Evolutionary conservation across 2,113 vertebrate genomes (phyloP).

Genomic region (Passer montanus): DNA sequence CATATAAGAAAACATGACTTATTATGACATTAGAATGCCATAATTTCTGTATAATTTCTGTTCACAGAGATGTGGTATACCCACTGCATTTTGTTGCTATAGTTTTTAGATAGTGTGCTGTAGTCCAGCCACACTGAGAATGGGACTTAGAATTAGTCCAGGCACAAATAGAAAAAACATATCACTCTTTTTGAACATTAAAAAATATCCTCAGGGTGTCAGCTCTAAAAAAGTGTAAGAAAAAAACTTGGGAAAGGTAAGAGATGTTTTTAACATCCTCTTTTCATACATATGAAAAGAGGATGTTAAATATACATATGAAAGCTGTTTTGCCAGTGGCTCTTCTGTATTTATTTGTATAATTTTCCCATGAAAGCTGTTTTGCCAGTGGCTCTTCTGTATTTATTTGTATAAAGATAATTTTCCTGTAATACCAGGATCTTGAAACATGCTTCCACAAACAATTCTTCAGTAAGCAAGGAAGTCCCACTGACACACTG

Average conservation of each 20-base stretch:
- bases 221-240: not conserved
- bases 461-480: not conserved
- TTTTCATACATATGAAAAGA: not conserved
- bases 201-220: not conserved
- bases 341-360: not conserved
- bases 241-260: not conserved
- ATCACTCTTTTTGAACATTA: not conserved
- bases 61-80: not conserved
- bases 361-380: not conserved
- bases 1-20: not conserved
- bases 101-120: not conserved
- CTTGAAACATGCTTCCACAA: not conserved
- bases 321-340: not conserved
- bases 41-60: not conserved
- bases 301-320: too few relatives aligned
- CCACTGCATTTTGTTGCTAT: not conserved
- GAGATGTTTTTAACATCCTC: not conserved
- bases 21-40: not conserved
- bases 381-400: not conserved
- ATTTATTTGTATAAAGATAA: not conserved
- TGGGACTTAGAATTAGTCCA: not conserved
- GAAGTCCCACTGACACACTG: not conserved
- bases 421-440: not conserved
- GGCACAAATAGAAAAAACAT: not conserved
- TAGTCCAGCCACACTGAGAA: not conserved